Conservation (phyloP, 2,797 vertebrate species). For the Furcifer pardalis region DNA sequence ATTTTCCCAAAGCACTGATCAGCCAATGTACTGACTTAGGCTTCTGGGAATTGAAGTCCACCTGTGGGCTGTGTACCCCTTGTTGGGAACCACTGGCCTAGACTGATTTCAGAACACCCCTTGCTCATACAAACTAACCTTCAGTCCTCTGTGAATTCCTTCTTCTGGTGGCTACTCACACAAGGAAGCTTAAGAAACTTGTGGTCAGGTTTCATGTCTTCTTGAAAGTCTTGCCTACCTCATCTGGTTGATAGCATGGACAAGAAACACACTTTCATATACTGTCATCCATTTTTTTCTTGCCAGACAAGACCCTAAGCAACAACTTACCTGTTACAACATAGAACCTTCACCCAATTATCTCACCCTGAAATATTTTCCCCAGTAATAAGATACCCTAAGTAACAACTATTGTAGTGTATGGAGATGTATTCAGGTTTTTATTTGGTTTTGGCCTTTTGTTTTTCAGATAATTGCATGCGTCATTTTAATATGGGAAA, state of each 20-base stretch:
- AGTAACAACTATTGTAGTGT: not conserved
- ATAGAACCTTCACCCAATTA: not conserved
- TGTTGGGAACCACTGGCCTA: no score
- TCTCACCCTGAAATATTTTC: not conserved
- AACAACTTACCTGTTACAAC: not conserved
- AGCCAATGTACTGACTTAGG: no score
- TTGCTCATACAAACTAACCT: no score
- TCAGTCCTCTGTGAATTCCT: no score
- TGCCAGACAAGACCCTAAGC: not conserved
- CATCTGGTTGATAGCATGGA: not conserved
- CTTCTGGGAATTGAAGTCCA: no score
- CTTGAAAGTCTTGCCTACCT: not conserved
- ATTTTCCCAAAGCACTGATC: no score
- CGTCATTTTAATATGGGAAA: conserved; percentile 2
- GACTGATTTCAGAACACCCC: no score
- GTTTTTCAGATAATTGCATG: not conserved
- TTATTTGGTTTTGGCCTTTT: no score
- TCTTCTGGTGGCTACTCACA: no score
- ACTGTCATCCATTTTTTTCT: not conserved
- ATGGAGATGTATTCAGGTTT: not conserved
- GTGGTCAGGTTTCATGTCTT: not conserved
- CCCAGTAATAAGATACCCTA: not conserved
- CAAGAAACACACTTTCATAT: not conserved
- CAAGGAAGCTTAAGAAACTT: not conserved
- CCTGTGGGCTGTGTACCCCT: no score